phyloP scores from a whole-genome alignment of 2,888 invertebrate genomes.

The Leucophenga montana region DNA sequence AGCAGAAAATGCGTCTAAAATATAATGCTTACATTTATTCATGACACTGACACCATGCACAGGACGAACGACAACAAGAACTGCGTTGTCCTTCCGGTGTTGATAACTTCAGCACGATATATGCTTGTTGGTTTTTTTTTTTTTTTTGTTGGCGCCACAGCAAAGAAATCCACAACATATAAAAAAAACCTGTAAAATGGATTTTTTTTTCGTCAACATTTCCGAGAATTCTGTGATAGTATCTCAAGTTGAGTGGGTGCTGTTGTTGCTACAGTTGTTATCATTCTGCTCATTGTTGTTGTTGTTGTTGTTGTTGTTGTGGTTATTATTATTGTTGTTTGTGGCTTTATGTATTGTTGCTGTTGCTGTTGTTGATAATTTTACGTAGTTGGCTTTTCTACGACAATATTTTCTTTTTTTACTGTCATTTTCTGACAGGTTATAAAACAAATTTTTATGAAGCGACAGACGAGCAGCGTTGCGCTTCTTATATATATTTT shows the following conservation, averaged over 20 bases:
- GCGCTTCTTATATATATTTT: background rate
- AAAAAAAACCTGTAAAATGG: background rate
- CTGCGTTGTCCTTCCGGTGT: conserved; percentile 5
- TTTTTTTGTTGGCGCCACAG: conserved; percentile 12
- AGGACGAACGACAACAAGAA: background rate
- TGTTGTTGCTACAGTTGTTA: background rate
- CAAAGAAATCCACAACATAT: background rate
- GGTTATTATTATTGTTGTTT: background rate
- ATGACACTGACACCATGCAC: background rate
- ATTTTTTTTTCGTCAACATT: conserved; percentile 18
- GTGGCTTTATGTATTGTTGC: background rate
- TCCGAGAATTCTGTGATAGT: conserved; percentile 11
- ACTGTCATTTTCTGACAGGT: conserved; percentile 43
- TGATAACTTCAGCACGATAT: conserved; percentile 10
- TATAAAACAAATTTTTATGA: conserved; percentile 67
- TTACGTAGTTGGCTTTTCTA: conserved; percentile 1
- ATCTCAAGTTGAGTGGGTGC: conserved; percentile 26
- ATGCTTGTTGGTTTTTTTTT: background rate
- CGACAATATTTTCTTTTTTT: conserved; percentile 15
- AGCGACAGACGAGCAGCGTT: conserved; percentile 40
- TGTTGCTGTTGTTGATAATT: conserved; percentile 8
- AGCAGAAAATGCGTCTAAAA: conserved; percentile 18
- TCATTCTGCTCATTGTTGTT: background rate
- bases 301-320: background rate
- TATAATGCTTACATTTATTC: conserved; percentile 12